Base-by-base conservation (phyloP, 2,888 invertebrate genomes). In the Adela reaumurella region DNA sequence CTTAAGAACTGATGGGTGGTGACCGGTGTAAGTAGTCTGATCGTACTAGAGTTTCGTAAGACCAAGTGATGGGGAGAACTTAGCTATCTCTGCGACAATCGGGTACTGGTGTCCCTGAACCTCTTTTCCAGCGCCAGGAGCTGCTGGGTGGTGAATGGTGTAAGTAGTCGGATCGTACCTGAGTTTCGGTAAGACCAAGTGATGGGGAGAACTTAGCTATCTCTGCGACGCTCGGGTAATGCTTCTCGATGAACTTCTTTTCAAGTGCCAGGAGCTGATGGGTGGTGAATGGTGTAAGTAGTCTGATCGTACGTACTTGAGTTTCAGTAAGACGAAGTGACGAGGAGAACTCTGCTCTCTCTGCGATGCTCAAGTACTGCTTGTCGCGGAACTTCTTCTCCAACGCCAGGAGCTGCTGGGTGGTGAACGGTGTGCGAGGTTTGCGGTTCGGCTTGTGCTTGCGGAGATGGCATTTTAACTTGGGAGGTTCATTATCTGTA, bases 361-460 rank as follows among this genome's bases (percentile, higher is more conserved):
- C 98, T 14, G 97, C 96, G 62, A 98, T 97, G 67, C 95, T 96
- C 57, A 98, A 83, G 76, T 98, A 98, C 77, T 97, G 97, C 66
- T 97, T 96, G 73, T 95, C 92, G 29, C 93, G 85, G 77, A 98
- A 98, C 80, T 98, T 98, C 78, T 93, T 90, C 76, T 98, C 98
- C 56, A 98, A 78, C 2, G 96, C 91, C 53, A 96, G 77, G 47
- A 98, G 83, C 66, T 98, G 98, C 65, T 97, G 94, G 2, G 97
- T 95, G n/a, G 97, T 97, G 81, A 98, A 98, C 0, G 98, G 97
- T 1, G 98, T 99, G 49, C 98, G 84, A 0, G 97, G 98, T 69
- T 98, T 99, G 57, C 98, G 84, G 79, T 98, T 98, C 19, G 96
- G 95, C 68, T 98, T 99, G 83, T 98, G 98, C 67, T 97, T 97